These are phyloP conservation scores for Corythornis cristatus DNA, from an alignment of 2,113 vertebrate species.

Conservation along the genomic window DNA sequence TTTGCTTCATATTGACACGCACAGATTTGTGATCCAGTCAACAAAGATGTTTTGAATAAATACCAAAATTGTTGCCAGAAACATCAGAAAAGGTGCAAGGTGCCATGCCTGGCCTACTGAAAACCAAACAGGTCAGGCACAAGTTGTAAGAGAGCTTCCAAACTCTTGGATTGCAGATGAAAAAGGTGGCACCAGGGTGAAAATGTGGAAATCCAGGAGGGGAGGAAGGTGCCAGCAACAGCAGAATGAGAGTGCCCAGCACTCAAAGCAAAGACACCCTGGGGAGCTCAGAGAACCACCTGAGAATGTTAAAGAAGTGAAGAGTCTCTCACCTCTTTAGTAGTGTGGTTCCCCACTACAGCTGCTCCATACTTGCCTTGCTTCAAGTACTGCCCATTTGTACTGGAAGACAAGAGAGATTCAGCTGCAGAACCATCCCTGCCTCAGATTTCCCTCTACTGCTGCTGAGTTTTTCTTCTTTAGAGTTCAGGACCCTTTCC, in stretches of 20 bases:
- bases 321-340: constrained; percentile 85
- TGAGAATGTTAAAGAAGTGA: not conserved
- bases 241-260: not conserved
- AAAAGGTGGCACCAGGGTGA: not conserved
- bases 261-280: not conserved
- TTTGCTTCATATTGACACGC: not conserved
- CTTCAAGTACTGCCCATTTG: constrained; percentile 91
- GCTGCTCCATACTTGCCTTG: constrained; percentile 96
- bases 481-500: not conserved
- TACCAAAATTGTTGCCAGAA: not conserved
- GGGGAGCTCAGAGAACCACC: not conserved
- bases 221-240: not conserved
- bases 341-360: constrained; percentile 85
- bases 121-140: not conserved
- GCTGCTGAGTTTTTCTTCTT: not conserved
- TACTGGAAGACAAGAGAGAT: constrained; percentile 73
- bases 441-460: not conserved
- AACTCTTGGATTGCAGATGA: not conserved
- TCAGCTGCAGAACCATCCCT: not conserved
- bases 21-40: not conserved
- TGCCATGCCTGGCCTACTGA: not conserved
- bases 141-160: not conserved
- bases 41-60: not conserved
- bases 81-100: not conserved
- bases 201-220: not conserved